Evolutionary conservation across 2,888 invertebrate genomes (phyloP).

Genomic region (Cantharis flavilabris): DNA sequence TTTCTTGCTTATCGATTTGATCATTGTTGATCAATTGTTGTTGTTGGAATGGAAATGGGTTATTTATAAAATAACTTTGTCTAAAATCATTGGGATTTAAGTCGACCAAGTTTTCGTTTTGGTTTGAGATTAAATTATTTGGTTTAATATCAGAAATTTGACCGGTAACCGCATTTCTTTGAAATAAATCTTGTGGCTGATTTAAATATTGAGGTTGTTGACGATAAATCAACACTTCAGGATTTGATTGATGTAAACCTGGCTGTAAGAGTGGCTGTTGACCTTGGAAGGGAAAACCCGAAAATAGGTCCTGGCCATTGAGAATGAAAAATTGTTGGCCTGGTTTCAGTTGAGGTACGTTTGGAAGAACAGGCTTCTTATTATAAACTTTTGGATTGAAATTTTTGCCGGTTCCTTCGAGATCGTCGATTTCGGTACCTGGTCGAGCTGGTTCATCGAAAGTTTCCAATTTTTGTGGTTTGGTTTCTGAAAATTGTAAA

Average conservation of each 20-base stretch:
- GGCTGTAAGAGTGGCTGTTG: background rate
- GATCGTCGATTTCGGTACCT: constrained; percentile 40
- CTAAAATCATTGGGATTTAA: constrained; percentile 35
- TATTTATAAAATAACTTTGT: background rate
- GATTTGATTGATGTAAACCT: constrained; percentile 5
- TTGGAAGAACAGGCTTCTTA: constrained; percentile 31
- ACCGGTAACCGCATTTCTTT: constrained; percentile 36
- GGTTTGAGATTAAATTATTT: background rate
- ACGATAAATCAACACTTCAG: constrained; percentile 3
- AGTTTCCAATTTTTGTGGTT: constrained; percentile 52
- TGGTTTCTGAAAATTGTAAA: constrained; percentile 30
- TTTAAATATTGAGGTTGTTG: constrained; percentile 20
- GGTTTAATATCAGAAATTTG: constrained; percentile 33
- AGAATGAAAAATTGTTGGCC: constrained; percentile 65
- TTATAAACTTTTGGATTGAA: constrained; percentile 12
- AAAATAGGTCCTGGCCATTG: constrained; percentile 59
- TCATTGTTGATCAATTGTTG: background rate
- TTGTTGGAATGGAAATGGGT: background rate
- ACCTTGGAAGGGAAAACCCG: constrained; percentile 33
- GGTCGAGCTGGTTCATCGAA: constrained; percentile 44
- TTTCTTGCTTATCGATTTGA: background rate
- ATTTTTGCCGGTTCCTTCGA: constrained; percentile 39
- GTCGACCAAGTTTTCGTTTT: constrained; percentile 35
- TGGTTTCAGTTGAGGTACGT: constrained; percentile 40
- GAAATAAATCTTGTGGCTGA: constrained; percentile 33